Evolutionary conservation across 2,888 invertebrate genomes (phyloP).

Genomic region (Sussaba pulchella): DNA sequence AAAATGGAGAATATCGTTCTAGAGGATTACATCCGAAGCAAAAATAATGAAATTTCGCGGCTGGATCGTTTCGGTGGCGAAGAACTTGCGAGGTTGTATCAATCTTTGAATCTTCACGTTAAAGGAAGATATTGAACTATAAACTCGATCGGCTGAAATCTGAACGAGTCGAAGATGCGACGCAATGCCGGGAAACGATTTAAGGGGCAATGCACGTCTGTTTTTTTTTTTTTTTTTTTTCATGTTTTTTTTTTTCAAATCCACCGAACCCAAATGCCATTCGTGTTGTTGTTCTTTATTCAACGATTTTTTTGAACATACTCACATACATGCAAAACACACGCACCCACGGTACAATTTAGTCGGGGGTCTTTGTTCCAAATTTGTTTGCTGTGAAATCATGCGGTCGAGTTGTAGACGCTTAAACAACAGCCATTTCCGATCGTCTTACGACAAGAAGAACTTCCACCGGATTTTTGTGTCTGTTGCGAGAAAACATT

Average conservation of each 20-base stretch:
- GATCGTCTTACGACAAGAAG: too few species aligned
- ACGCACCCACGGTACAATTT: conserved; percentile 64
- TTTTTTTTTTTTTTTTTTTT: background rate
- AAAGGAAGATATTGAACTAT: too few species aligned
- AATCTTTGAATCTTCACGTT: too few species aligned
- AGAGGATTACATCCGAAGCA: conserved; percentile 13
- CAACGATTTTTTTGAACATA: conserved; percentile 60
- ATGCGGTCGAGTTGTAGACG: conserved; percentile 70
- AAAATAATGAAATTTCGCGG: background rate
- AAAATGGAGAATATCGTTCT: conserved; percentile 2
- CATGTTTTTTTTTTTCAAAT: background rate
- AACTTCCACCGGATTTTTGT: too few species aligned
- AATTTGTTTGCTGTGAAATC: background rate
- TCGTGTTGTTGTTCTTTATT: conserved; percentile 54
- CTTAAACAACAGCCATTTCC: conserved; percentile 68
- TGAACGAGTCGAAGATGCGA: conserved; percentile 24
- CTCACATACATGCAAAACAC: conserved; percentile 67
- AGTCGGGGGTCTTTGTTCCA: conserved; percentile 7
- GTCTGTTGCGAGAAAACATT: conserved; percentile 73
- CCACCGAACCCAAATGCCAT: conserved; percentile 17
- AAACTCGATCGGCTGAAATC: background rate
- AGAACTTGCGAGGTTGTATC: too few species aligned
- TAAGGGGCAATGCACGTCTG: background rate
- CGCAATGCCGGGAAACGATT: conserved; percentile 20
- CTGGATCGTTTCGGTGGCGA: too few species aligned